Evolutionary conservation across 2,113 vertebrate genomes (phyloP), one percentile per base, ranked within the genome.

Genomic region (Tetrao urogallus): DNA sequence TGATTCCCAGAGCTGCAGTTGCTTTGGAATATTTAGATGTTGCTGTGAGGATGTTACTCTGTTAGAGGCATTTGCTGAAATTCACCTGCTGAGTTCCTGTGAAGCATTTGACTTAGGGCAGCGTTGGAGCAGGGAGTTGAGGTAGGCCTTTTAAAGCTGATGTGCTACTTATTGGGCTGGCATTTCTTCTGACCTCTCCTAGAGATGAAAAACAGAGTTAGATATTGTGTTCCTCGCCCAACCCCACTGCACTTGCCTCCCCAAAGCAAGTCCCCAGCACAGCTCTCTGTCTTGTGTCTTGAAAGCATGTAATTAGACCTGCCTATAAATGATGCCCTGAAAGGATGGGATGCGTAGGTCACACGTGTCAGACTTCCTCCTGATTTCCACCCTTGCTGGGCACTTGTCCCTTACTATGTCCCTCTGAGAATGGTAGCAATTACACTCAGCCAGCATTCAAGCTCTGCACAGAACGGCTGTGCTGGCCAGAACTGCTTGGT

Each of bases 251-350:
- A 42, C 13, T 58, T 73, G 21, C 7, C 73, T 27, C 28, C 14
- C n/a, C 0, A 1, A 38, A 34, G 38, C n/a, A 79, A 66, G 57
- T 6, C 22, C 32, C n/a, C 15, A 69, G 54, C 3, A 1, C 19
- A 48, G 30, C 34, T 24, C 27, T 40, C 48, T 57, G 82, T 43
- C 56, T 52, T 24, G 13, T 61, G n/a, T n/a, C n/a, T n/a, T n/a
- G 11, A 34, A 58, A 63, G 8, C 20, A 7, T n/a, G 7, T 40
- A 34, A 3, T 4, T 42, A 22, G 60, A 70, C 45, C 71, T 88
- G 45, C 71, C 74, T 34, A 34, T 0, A 0, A 20, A 42, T 13
- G 0, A 1, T 77, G 60, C 40, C 70, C 48, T 85, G 21, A 0
- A 3, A 61, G 24, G 3, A 1, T 45, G 47, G 50, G 28, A 28